phyloP scores from a whole-genome alignment of 1,140 invertebrate species.

The Trichoplusia ni region DNA sequence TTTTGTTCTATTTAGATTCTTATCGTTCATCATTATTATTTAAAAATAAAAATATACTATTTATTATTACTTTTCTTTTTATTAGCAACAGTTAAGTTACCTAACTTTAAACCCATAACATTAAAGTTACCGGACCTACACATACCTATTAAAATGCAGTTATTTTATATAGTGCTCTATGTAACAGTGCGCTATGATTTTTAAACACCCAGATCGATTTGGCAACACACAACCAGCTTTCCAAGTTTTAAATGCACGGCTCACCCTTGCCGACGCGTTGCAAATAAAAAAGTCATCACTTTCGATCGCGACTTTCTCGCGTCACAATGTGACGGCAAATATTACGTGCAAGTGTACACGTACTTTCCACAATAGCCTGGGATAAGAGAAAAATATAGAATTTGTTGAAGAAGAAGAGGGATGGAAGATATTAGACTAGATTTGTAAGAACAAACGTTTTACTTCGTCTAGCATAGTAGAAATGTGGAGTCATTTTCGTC shows the following conservation, averaged over 20 bases:
- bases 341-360: constrained; percentile 43
- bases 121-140: too few species aligned
- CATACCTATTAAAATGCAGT: neutral
- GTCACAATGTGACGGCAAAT: constrained; percentile 45
- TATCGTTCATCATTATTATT: too few species aligned
- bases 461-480: too few species aligned
- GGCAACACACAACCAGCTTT: constrained; percentile 22
- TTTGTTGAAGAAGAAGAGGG: neutral
- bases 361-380: constrained; percentile 15
- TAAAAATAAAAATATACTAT: too few species aligned
- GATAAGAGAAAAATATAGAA: neutral
- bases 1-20: too few species aligned
- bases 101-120: too few species aligned
- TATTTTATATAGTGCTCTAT: too few species aligned
- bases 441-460: too few species aligned
- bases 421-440: neutral
- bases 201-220: constrained; percentile 6
- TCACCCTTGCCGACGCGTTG: constrained; percentile 42
- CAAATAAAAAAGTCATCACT: constrained; percentile 50
- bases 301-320: constrained; percentile 59
- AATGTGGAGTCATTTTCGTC: too few species aligned
- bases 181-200: neutral
- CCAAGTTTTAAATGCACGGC: constrained; percentile 46
- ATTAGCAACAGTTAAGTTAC: too few species aligned
- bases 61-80: too few species aligned